Evolutionary conservation across 2,888 invertebrate species (phyloP), one percentile per base, ranked within the genome.

Genomic region (Terebella lapidaria): DNA sequence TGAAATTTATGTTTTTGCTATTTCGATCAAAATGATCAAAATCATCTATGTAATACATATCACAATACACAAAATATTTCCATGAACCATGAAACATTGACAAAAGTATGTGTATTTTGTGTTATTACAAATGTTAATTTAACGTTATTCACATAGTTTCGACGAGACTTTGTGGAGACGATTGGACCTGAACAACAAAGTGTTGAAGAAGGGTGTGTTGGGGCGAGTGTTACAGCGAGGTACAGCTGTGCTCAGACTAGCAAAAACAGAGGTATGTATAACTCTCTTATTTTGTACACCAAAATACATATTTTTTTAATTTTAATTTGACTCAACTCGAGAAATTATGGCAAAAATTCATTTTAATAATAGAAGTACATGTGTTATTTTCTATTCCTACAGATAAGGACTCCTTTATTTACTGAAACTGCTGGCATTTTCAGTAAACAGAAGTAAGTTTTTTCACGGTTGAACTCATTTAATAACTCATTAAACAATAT

Each of bases 91-190:
- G 53, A 4, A 15, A 15, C 27, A 53, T 25, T 53, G 4, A 15
- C 25, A 53, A 53, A 20, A 5, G 27, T 35, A 4, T 10, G 42
- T n/a, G n/a, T n/a, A 35, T 35, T 35, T 35, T 35, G 10, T 35
- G 10, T n/a, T n/a, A n/a, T n/a, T n/a, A n/a, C n/a, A n/a, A n/a
- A n/a, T n/a, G n/a, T n/a, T n/a, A n/a, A n/a, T n/a, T n/a, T n/a
- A n/a, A n/a, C n/a, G n/a, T n/a, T n/a, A n/a, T 35, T 35, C 10
- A 35, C 42, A 3, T 59, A 80, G 80, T 22, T 68, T 87, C 57
- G 93, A 94, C 77, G 92, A 92, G 72, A 88, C 88, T 0, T 80
- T 94, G 0, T 94, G 94, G 94, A 87, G 88, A 47, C 84, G 92
- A 22, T 80, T 94, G 65, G 93, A 94, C 77, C 81, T 92, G 22